A percentile compares a stretch with the other conserved stretches of the same genome.
phyloP scores from a whole-genome alignment of 2,888 invertebrate genomes.

The Pristionchus maxplancki region DNA sequence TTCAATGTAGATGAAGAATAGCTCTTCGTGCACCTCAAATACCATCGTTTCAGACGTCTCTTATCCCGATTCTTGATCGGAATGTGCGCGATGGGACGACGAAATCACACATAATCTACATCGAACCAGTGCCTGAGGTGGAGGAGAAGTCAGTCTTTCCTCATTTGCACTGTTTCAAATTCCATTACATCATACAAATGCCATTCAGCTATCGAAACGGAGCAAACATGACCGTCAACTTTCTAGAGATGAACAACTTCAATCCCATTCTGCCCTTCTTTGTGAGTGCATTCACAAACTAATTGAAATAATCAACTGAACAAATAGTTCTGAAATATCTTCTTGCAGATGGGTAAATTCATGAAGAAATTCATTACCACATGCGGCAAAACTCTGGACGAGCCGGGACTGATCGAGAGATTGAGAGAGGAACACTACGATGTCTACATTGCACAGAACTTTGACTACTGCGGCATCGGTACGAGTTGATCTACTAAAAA shows the following conservation, averaged over 20 bases:
- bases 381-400: neutral
- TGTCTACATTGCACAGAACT: conserved; percentile 9
- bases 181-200: neutral
- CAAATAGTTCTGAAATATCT: neutral
- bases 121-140: neutral
- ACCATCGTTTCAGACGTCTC: conserved; percentile 26
- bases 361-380: neutral
- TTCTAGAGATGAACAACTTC: conserved; percentile 17
- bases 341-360: conserved; percentile 14
- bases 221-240: neutral
- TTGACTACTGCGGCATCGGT: conserved; percentile 16
- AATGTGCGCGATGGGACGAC: neutral
- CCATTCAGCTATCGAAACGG: neutral
- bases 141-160: neutral
- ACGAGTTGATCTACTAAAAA: neutral
- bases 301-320: neutral
- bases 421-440: neutral
- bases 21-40: no score
- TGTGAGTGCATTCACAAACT: neutral
- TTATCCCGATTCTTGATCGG: conserved; percentile 33
- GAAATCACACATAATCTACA: conserved; percentile 5
- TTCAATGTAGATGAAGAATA: neutral
- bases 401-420: conserved; percentile 13
- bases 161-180: neutral
- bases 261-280: neutral